Base-by-base conservation (phyloP, 1,140 invertebrate species). In the Monochamus saltuarius region DNA sequence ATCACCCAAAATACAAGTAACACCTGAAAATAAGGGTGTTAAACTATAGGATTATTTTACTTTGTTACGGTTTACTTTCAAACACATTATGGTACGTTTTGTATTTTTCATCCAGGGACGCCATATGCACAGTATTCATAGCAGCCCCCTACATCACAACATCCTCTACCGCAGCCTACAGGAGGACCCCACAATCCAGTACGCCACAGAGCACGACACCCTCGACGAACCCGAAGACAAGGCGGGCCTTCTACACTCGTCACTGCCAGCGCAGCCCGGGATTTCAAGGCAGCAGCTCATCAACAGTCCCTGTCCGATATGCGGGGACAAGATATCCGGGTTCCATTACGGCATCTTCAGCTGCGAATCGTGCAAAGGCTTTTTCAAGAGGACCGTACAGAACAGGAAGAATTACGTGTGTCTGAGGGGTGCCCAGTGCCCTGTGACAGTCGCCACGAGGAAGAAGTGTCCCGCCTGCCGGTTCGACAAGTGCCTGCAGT, bases 361-460 rank as follows among this genome's bases (percentile, higher is more conserved):
- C 9, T 98, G 95, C 79, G 95, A 98, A 75, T 95, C 92, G 9
- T 98, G 90, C 76, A 99, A 99, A 81, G 96, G 96, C 3, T 99
- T 99, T 78, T 99, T 99, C 80, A 98, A 98, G 78, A 84, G 96
- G 61, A 98, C 95, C 40, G 96, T 98, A 4, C 95, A 98, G 80
- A 99, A 99, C 76, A 87, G 95, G 51, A 97, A 98, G 79, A 93
- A 95, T 75, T 98, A 98, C 78, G 90, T 94, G 59, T 99, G 96
- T 76, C 83, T 97, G 45, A 84, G 93, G 43, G 92, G 93, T 11
- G 91, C 91, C 0, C 88, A 89, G 53, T 98, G 96, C 79, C 90
- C 92, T 3, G 91, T 97, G 11, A 92, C 89, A 2, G 91, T 96
- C 9, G 89, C 89, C 7, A 97, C 94, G 19, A 81, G 96, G 34